phyloP scores from a whole-genome alignment of 2,113 vertebrate species.

The Tragulus kanchil region DNA sequence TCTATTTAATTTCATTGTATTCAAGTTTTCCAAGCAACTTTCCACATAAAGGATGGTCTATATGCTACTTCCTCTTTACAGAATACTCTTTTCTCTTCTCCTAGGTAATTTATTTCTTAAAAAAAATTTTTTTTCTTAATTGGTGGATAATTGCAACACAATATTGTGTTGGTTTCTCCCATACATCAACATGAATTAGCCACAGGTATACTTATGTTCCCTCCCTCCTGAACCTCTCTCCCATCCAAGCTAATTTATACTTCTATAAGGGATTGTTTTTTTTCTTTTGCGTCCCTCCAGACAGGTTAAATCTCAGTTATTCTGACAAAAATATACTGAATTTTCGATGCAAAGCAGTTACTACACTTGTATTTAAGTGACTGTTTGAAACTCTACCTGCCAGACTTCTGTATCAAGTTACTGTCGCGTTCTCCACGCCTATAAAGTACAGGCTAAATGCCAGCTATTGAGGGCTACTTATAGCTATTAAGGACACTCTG shows the following conservation, averaged over 20 bases:
- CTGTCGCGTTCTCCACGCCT: neutral
- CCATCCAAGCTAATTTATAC: neutral
- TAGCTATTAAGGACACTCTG: neutral
- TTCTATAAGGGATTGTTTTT: neutral
- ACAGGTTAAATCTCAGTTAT: neutral
- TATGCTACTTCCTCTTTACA: neutral
- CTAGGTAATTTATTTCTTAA: neutral
- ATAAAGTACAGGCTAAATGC: neutral
- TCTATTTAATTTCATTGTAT: constrained; percentile 4
- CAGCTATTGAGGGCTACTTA: neutral
- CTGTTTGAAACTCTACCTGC: neutral
- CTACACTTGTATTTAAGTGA: neutral
- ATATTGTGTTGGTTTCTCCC: neutral
- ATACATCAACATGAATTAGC: neutral
- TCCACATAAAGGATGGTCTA: neutral
- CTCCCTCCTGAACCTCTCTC: neutral
- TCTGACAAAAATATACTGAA: neutral
- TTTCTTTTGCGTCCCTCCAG: neutral
- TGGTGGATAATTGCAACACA: neutral
- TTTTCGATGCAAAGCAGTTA: constrained; percentile 2
- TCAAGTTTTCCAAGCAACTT: constrained; percentile 39
- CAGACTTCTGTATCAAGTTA: constrained; percentile 41
- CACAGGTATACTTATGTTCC: neutral
- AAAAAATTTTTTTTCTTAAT: neutral
- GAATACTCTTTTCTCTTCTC: constrained; percentile 7